Evolutionary conservation across 1,140 invertebrate genomes (phyloP).

Genomic region (Xylocopa sonorina): DNA sequence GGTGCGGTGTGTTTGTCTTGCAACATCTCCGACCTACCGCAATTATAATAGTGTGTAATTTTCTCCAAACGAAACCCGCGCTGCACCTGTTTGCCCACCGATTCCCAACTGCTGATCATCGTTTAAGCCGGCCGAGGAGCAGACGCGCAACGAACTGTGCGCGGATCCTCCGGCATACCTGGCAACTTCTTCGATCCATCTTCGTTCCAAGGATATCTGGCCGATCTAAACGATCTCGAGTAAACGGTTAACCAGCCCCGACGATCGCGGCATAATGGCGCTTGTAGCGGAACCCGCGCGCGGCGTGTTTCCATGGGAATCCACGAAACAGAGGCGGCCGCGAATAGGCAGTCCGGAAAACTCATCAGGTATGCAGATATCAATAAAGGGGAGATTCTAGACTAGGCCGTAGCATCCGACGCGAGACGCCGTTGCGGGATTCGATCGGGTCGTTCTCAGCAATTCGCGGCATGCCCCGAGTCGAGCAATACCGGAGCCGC

Average conservation of each 20-base stretch:
- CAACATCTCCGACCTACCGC: too few species aligned
- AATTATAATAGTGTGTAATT: too few species aligned
- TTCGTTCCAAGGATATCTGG: slow-evolving; percentile 36
- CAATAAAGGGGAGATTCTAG: slow-evolving; percentile 74
- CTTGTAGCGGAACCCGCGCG: slow-evolving; percentile 1
- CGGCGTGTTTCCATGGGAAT: slow-evolving; percentile 39
- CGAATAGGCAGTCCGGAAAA: slow-evolving; percentile 63
- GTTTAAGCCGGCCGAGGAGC: background rate
- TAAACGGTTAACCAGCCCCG: slow-evolving; percentile 37
- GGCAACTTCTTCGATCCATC: slow-evolving; percentile 32
- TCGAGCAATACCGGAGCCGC: slow-evolving; percentile 68
- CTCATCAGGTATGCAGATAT: slow-evolving; percentile 75
- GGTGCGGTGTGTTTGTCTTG: too few species aligned
- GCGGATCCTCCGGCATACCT: slow-evolving; percentile 6
- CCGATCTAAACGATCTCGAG: slow-evolving; percentile 52
- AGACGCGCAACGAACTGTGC: too few species aligned
- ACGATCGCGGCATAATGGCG: slow-evolving; percentile 60
- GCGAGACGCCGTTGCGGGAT: slow-evolving; percentile 54
- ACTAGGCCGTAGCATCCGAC: slow-evolving; percentile 69
- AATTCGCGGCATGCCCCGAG: slow-evolving; percentile 74
- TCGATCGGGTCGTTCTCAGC: slow-evolving; percentile 73
- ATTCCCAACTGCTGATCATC: slow-evolving; percentile 8
- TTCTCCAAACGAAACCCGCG: too few species aligned
- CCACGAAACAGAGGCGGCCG: slow-evolving; percentile 41
- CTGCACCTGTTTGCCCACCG: too few species aligned